Evolutionary conservation across 2,888 invertebrate species (phyloP).

Genomic region (Platynereis dumerilii): DNA sequence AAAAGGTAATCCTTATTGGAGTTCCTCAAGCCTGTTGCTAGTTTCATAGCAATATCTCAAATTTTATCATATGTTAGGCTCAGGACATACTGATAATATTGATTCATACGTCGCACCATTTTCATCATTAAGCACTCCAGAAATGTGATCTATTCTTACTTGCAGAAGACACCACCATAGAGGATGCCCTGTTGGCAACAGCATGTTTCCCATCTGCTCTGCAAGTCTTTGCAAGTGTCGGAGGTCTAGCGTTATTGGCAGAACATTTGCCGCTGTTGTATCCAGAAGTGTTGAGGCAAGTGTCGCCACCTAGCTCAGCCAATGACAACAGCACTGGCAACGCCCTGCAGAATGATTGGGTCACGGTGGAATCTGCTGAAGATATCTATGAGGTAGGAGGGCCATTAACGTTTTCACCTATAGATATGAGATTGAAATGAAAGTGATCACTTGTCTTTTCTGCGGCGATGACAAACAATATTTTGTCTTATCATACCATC

Average conservation of each 20-base stretch:
- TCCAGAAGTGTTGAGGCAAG: conserved; percentile 74
- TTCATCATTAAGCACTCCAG: no score
- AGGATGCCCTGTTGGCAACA: conserved; percentile 49
- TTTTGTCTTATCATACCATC: no score
- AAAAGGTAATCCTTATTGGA: no score
- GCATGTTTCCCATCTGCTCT: conserved; percentile 68
- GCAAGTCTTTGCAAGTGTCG: conserved; percentile 85
- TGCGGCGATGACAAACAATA: no score
- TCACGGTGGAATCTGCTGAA: conserved; percentile 68
- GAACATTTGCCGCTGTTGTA: conserved; percentile 87
- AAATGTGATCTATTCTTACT: no score
- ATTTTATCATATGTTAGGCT: no score
- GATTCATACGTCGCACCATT: no score
- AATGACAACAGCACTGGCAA: conserved; percentile 21
- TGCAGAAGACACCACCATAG: conserved; percentile 46
- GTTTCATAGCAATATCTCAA: no score
- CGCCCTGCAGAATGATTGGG: conserved; percentile 61
- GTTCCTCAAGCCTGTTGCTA: no score
- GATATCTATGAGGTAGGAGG: conserved; percentile 67
- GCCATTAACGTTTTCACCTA: conserved; percentile 43
- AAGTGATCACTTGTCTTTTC: no score
- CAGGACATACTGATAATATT: no score
- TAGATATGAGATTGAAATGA: no score
- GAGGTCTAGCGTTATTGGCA: conserved; percentile 86
- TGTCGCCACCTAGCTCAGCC: conserved; percentile 24